Evolutionary conservation across 2,797 vertebrate genomes (phyloP).

Genomic region (Cottoperca gobio): DNA sequence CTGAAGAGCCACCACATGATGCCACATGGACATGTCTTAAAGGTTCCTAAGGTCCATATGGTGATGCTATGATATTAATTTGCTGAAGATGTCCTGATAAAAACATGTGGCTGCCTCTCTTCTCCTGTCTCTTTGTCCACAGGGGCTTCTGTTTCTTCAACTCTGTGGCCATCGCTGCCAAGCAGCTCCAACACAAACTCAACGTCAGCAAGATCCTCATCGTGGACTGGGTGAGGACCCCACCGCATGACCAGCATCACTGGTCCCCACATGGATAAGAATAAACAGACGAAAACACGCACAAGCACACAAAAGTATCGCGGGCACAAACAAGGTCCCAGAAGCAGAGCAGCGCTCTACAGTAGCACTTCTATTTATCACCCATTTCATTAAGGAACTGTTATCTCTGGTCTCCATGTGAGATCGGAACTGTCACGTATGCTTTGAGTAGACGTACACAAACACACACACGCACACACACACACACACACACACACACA

Average conservation of each 20-base stretch:
- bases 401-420: slow-evolving; percentile 63
- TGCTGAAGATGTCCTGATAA: slow-evolving; percentile 61
- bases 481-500: slow-evolving; percentile 23
- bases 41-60: slow-evolving; percentile 67
- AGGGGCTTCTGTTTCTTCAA: slow-evolving; percentile 96
- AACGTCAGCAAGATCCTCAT: slow-evolving; percentile 93
- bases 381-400: slow-evolving; percentile 43
- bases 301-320: slow-evolving; percentile 15
- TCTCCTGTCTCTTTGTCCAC: slow-evolving; percentile 71
- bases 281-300: slow-evolving; percentile 35
- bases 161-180: slow-evolving; percentile 93
- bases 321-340: slow-evolving; percentile 31
- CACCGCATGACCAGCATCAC: slow-evolving; percentile 22
- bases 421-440: slow-evolving; percentile 43
- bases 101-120: slow-evolving; percentile 68
- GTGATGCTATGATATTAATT: slow-evolving; percentile 64
- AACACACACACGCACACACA: slow-evolving; percentile 14
- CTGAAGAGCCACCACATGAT: slow-evolving; percentile 46
- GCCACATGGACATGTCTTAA: slow-evolving; percentile 29
- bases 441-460: slow-evolving; percentile 22
- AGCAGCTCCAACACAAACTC: slow-evolving; percentile 90
- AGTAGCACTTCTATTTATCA: slow-evolving; percentile 65
- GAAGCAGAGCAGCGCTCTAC: slow-evolving; percentile 26
- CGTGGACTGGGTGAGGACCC: slow-evolving; percentile 91
- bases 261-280: slow-evolving; percentile 50